Evolutionary conservation across 2,888 invertebrate genomes (phyloP).

Genomic region (Cheilosia soror): DNA sequence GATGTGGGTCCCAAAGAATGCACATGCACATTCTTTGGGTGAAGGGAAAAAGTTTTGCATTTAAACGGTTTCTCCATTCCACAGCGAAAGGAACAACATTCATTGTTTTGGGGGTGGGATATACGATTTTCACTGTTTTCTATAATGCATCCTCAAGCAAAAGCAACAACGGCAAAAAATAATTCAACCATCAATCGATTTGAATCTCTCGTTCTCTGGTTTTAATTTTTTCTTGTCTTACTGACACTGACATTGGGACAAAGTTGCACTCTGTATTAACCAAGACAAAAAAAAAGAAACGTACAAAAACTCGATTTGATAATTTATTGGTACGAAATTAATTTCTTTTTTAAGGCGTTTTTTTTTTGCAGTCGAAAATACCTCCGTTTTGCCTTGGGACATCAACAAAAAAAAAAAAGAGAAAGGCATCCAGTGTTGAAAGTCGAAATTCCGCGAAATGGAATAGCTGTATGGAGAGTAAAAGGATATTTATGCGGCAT

Average conservation of each 20-base stretch:
- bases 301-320: constrained; percentile 56
- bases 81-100: constrained; percentile 46
- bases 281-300: constrained; percentile 2
- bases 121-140: neutral
- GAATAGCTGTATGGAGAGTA: constrained; percentile 7
- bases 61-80: constrained; percentile 41
- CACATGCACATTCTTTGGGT: constrained; percentile 69
- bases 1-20: constrained; percentile 58
- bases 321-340: constrained; percentile 66
- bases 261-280: neutral
- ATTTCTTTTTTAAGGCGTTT: constrained; percentile 50
- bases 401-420: constrained; percentile 42
- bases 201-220: constrained; percentile 21
- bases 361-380: constrained; percentile 44
- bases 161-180: neutral
- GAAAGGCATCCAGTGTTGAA: constrained; percentile 56
- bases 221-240: constrained; percentile 27
- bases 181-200: constrained; percentile 10
- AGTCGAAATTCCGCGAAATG: constrained; percentile 42
- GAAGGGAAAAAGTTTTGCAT: constrained; percentile 59
- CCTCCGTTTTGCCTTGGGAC: neutral
- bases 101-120: neutral
- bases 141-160: neutral
- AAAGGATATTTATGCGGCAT: constrained; percentile 57
- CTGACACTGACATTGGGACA: constrained; percentile 68